Evolutionary conservation across 2,797 vertebrate genomes (phyloP).

Genomic region (Chromis chromis): DNA sequence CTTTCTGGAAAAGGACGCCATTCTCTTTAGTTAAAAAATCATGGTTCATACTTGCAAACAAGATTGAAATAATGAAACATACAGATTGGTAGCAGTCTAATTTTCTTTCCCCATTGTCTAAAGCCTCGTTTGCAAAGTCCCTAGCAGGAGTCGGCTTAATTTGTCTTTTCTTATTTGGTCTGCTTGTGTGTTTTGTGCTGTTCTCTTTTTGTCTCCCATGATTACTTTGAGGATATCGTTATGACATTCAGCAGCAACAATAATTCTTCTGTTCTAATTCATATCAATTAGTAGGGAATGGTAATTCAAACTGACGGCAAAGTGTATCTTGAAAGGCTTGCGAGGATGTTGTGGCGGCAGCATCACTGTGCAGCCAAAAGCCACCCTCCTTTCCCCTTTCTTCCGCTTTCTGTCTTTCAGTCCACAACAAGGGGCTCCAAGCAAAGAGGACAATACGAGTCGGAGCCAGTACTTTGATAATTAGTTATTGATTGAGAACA

Average conservation of each 20-base stretch:
- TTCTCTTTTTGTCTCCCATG: slow-evolving; percentile 80
- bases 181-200: slow-evolving; percentile 82
- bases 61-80: slow-evolving; percentile 80
- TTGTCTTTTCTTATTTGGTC: slow-evolving; percentile 82
- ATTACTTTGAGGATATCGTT: slow-evolving; percentile 90
- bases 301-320: slow-evolving; percentile 93
- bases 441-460: slow-evolving; percentile 87
- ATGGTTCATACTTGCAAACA: slow-evolving; percentile 68
- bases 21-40: slow-evolving; percentile 58
- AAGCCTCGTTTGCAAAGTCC: slow-evolving; percentile 79
- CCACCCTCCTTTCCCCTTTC: slow-evolving; percentile 85
- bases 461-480: slow-evolving; percentile 93
- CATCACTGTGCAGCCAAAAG: slow-evolving; percentile 92
- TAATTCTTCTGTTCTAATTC: slow-evolving; percentile 96
- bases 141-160: slow-evolving; percentile 80
- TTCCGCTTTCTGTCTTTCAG: slow-evolving; percentile 80
- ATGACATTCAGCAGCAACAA: slow-evolving; percentile 93
- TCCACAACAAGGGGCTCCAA: slow-evolving; percentile 89
- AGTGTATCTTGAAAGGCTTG: slow-evolving; percentile 91
- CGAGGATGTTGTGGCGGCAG: slow-evolving; percentile 89
- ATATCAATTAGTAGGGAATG: slow-evolving; percentile 94
- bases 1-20: slow-evolving; percentile 36
- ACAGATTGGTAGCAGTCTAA: slow-evolving; percentile 79
- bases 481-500: slow-evolving; percentile 99
- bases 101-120: slow-evolving; percentile 73